phyloP scores from a whole-genome alignment of 2,797 vertebrate species.

The Lepidocolaptes lacrymiger region DNA sequence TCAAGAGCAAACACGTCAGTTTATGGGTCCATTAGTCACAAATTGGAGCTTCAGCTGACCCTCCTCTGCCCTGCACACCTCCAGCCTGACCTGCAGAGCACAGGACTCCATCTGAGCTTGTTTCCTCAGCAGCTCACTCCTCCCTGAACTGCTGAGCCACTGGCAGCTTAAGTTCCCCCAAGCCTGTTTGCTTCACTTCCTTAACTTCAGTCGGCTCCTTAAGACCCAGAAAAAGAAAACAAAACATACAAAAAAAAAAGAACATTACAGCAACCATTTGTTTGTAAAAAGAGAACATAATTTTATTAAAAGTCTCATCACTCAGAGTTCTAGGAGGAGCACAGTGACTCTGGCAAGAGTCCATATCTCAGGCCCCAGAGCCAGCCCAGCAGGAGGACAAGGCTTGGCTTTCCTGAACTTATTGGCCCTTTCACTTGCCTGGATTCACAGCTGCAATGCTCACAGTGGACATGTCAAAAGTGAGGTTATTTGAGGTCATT shows the following conservation, averaged over 20 bases:
- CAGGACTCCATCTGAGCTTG: not conserved
- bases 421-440: not conserved
- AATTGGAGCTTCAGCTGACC: not conserved
- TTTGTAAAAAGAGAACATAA: not conserved
- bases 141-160: not conserved
- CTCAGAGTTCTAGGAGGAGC: not conserved
- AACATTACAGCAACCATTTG: not conserved
- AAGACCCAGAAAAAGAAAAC: not conserved
- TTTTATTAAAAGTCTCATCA: conserved; percentile 29
- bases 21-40: not conserved
- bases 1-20: not conserved
- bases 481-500: not conserved
- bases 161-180: not conserved
- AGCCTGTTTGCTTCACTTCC: not conserved
- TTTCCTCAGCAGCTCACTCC: not conserved
- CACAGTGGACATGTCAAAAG: not conserved
- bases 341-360: not conserved
- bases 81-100: not conserved
- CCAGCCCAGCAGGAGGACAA: not conserved
- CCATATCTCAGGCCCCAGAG: not conserved
- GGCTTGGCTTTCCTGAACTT: not conserved
- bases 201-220: not conserved
- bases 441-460: not conserved
- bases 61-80: not conserved
- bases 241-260: not conserved